Percentiles rank a stretch among this genome's conserved stretches.
phyloP scores from a whole-genome alignment of 1,140 invertebrate genomes.

The Drosophila murphyi region DNA sequence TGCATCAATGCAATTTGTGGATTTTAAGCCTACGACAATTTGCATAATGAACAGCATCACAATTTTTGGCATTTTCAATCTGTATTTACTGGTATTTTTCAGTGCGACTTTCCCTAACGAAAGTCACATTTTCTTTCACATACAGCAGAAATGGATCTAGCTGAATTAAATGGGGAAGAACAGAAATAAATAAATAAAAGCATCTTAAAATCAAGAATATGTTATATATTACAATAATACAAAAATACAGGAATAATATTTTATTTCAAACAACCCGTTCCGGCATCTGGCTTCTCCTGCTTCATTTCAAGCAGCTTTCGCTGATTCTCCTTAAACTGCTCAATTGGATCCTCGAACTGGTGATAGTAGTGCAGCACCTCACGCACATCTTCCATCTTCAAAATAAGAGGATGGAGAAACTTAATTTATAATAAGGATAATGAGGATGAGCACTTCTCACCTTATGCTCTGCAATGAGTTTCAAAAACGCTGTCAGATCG shows the following conservation, averaged over 20 bases:
- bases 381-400: conserved; percentile 91
- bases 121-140: too few relatives aligned
- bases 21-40: conserved; percentile 52
- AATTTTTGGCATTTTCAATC: conserved; percentile 20
- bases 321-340: conserved; percentile 95
- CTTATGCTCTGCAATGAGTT: conserved; percentile 93
- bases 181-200: background rate
- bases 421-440: too few relatives aligned
- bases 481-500: conserved; percentile 96
- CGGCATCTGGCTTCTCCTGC: conserved; percentile 85
- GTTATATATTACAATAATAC: background rate
- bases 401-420: background rate
- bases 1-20: conserved; percentile 52
- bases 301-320: conserved; percentile 88
- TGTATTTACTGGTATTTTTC: conserved; percentile 20
- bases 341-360: conserved; percentile 97
- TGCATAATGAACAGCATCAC: conserved; percentile 39
- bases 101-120: background rate
- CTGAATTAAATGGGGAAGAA: background rate
- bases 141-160: background rate
- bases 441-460: conserved; percentile 84
- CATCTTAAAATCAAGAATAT: background rate
- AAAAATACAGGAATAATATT: background rate
- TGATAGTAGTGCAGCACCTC: conserved; percentile 96
- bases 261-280: background rate